Evolutionary conservation across 2,888 invertebrate genomes (phyloP).

Genomic region (Peribatodes rhomboidaria): DNA sequence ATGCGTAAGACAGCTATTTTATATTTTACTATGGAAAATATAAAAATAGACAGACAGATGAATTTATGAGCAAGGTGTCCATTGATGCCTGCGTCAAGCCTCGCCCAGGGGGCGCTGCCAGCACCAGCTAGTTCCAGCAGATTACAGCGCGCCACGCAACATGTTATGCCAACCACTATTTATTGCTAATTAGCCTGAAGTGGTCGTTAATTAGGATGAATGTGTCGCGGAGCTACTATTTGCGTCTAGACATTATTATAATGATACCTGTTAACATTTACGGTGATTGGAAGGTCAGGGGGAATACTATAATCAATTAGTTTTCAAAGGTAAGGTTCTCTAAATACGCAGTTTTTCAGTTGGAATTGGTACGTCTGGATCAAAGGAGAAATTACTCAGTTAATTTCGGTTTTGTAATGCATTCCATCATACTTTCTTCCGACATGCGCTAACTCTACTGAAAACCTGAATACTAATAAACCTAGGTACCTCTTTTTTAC

Average conservation of each 20-base stretch:
- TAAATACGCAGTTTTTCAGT: too few relatives aligned
- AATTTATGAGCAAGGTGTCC: constrained; percentile 10
- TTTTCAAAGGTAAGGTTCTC: too few relatives aligned
- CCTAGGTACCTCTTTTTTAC: too few relatives aligned
- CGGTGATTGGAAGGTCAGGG: constrained; percentile 1
- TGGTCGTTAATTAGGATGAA: constrained; percentile 22
- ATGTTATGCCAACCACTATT: constrained; percentile 21
- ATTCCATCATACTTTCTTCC: too few relatives aligned
- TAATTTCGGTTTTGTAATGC: too few relatives aligned
- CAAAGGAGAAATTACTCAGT: too few relatives aligned
- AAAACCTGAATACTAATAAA: too few relatives aligned
- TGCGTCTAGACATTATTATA: constrained; percentile 12
- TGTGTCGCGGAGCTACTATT: constrained; percentile 8
- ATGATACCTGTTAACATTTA: background rate
- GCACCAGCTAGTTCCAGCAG: constrained; percentile 4
- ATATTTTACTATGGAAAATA: too few relatives aligned
- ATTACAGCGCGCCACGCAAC: constrained; percentile 22
- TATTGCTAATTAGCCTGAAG: constrained; percentile 27
- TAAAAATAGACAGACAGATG: too few relatives aligned
- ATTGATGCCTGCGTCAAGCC: constrained; percentile 21
- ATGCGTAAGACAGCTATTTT: too few relatives aligned
- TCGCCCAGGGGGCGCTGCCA: constrained; percentile 24
- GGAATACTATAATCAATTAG: background rate
- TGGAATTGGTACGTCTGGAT: too few relatives aligned
- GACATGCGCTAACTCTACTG: too few relatives aligned